Base-by-base conservation (phyloP, 2,797 vertebrate species). In the Urosaurus nigricauda region DNA sequence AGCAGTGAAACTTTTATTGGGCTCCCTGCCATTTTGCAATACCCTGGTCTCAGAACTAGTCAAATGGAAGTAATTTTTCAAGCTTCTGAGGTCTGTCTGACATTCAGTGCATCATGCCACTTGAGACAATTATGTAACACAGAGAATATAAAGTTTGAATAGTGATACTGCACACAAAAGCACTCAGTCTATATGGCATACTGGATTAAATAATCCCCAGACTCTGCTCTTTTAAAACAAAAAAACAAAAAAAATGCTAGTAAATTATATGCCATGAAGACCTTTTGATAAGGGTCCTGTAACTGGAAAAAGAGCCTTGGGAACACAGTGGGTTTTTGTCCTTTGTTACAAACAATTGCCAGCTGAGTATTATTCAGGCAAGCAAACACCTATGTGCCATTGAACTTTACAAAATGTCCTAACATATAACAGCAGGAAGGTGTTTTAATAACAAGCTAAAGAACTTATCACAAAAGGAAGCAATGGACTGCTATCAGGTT, bases 231-330 rank as follows among this genome's bases (percentile, higher is more conserved):
- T 93, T 9, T 8, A 47, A 47, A 47, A 47, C 9, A 51, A 51
- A 90, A 91, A 84, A n/a, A 29, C 84, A 87, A 65, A 89, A 89
- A 87, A 65, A 89, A 89, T 89, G 4, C 0, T 71, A 90, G 29
- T 77, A 53, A 56, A 24, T 32, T 26, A 51, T 88, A 63, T 86
- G 63, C 4, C 79, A 83, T 56, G 80, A 85, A 93, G 56, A 56
- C 47, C 3, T 37, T 89, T 89, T 82, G 35, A 87, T 40, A 92
- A 86, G 60, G 86, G 1, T 11, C 43, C 53, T 56, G n/a, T 40
- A 88, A 13, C 19, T 74, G 7, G 85, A 88, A 51, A n/a, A 6
- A 85, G 17, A 93, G 6, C 21, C 24, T 6, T 71, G 79, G 84
- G 32, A 68, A 29, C 83, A 65, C 1, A 79, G n/a, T 11, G 74